Conservation (phyloP, 2,888 invertebrate species). For the Diarsia brunnea region DNA sequence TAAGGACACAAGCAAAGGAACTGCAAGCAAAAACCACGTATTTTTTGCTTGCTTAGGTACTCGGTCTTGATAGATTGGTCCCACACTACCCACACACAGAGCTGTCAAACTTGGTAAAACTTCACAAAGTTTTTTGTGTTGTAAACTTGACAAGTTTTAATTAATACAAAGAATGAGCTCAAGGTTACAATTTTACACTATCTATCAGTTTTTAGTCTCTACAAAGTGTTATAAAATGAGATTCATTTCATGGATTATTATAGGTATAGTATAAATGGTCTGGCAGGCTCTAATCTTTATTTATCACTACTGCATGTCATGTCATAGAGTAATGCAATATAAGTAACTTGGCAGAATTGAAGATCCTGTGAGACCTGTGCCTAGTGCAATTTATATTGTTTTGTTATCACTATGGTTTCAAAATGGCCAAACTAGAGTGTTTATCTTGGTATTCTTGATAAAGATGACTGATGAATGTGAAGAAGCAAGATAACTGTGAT, state of each 20-base stretch:
- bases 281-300: constrained; percentile 46
- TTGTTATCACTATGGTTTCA: constrained; percentile 51
- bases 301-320: constrained; percentile 47
- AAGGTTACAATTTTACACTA: constrained; percentile 31
- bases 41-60: constrained; percentile 51
- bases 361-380: constrained; percentile 56
- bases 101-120: constrained; percentile 48
- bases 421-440: constrained; percentile 59
- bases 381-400: constrained; percentile 52
- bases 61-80: constrained; percentile 54
- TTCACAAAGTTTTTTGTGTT: constrained; percentile 51
- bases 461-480: constrained; percentile 80
- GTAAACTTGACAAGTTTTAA: constrained; percentile 6
- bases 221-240: constrained; percentile 14
- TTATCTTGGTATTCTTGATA: constrained; percentile 80
- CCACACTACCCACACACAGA: constrained; percentile 49
- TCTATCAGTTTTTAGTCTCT: neutral
- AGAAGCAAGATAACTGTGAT: constrained; percentile 78
- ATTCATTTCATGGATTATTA: constrained; percentile 40
- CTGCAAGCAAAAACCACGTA: constrained; percentile 52
- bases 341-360: constrained; percentile 59
- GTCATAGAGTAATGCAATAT: constrained; percentile 54
- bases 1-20: constrained; percentile 51
- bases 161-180: constrained; percentile 22
- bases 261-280: constrained; percentile 24